Percentiles rank a stretch among this genome's conserved stretches.
Conservation (phyloP, 2,888 invertebrate genomes). For the Ennomos quercinarius region DNA sequence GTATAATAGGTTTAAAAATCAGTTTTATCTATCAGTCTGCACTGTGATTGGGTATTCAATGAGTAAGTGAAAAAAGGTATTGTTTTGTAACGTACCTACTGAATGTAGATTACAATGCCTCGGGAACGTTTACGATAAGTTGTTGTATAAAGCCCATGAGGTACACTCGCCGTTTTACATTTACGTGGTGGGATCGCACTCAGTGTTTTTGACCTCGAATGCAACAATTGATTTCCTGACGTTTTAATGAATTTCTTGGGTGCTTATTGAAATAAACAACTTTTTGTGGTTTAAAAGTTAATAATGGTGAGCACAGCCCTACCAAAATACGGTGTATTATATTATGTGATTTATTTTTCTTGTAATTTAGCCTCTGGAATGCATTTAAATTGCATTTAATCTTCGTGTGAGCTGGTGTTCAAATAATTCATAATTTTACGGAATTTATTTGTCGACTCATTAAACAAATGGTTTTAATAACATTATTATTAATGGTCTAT, state of each 20-base stretch:
- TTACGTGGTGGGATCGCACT: slow-evolving; percentile 49
- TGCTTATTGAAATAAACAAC: slow-evolving; percentile 12
- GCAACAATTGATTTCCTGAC: slow-evolving; percentile 2
- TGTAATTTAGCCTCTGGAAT: too few relatives aligned
- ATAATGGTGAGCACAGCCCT: slow-evolving; percentile 25
- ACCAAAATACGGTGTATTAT: too few relatives aligned
- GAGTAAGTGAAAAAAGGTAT: background rate
- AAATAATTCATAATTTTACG: too few relatives aligned
- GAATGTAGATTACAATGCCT: slow-evolving; percentile 45
- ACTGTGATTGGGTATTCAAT: background rate
- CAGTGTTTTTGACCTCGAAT: slow-evolving; percentile 32
- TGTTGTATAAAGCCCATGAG: slow-evolving; percentile 60
- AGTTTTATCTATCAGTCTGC: too few relatives aligned
- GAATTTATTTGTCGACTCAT: too few relatives aligned
- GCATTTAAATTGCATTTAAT: too few relatives aligned
- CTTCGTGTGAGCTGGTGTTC: too few relatives aligned
- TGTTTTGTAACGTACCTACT: slow-evolving; percentile 3
- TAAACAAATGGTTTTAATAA: too few relatives aligned
- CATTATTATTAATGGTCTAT: too few relatives aligned
- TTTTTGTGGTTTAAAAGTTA: slow-evolving; percentile 22
- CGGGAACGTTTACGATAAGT: slow-evolving; percentile 50
- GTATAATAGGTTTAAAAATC: too few relatives aligned
- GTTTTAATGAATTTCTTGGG: slow-evolving; percentile 11
- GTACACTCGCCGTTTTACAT: slow-evolving; percentile 45
- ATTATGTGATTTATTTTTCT: too few relatives aligned